These are phyloP conservation scores for Sparidentex hasta DNA, from an alignment of 2,797 vertebrate genomes.

Conservation along the genomic window DNA sequence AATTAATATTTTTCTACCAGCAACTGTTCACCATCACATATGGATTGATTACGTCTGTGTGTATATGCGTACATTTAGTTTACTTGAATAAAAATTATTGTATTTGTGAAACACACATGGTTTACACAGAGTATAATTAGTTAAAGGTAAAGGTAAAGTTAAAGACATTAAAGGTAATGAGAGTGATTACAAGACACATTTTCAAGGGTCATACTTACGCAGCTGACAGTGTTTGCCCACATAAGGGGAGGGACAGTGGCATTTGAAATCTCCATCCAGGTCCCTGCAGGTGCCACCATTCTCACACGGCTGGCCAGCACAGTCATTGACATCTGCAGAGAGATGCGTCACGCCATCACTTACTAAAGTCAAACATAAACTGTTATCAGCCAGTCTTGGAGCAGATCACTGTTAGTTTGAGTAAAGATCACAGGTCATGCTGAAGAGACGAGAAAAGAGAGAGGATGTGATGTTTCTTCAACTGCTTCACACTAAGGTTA, in stretches of 20 bases:
- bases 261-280: conserved; percentile 86
- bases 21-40: neutral
- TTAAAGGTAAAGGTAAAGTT: neutral
- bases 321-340: conserved; percentile 85
- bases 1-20: conserved; percentile 11
- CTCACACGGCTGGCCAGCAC: conserved; percentile 85
- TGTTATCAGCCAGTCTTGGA: conserved; percentile 11
- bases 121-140: neutral
- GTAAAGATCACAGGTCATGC: conserved; percentile 41
- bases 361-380: neutral
- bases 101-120: neutral
- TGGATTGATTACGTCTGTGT: neutral
- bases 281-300: conserved; percentile 89
- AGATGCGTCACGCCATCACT: conserved; percentile 22
- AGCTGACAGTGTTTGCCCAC: conserved; percentile 88
- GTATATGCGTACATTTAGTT: neutral
- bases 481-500: conserved; percentile 40
- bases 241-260: conserved; percentile 90
- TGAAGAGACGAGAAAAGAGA: conserved; percentile 14
- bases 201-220: conserved; percentile 81
- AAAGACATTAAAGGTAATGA: too few relatives aligned
- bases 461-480: conserved; percentile 13
- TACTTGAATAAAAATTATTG: neutral
- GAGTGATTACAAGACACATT: neutral
- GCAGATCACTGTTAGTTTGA: conserved; percentile 26